phyloP scores from a whole-genome alignment of 2,113 vertebrate genomes.

The Potamarius usumacintae region DNA sequence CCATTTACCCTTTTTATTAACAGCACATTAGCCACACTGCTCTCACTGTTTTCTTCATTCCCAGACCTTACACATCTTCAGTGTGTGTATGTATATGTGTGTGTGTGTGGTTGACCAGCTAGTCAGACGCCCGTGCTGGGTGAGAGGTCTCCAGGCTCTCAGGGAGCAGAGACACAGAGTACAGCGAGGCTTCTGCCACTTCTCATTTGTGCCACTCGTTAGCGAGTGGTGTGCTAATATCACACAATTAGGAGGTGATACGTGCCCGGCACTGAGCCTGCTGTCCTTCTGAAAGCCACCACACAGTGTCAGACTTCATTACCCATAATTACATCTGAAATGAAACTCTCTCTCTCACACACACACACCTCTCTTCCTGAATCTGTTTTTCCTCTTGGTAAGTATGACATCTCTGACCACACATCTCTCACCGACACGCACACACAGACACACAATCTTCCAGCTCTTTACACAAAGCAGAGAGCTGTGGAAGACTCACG shows the following conservation, averaged over 20 bases:
- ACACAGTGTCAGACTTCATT: conserved; percentile 59
- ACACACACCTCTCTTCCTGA: not conserved
- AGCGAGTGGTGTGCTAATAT: conserved; percentile 17
- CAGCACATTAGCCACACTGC: not conserved
- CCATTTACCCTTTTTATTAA: not conserved
- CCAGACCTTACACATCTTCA: not conserved
- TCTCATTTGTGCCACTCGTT: conserved; percentile 12
- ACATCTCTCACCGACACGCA: not conserved
- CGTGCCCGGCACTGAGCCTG: not conserved
- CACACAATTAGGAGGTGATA: conserved; percentile 13
- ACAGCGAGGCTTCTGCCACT: conserved; percentile 24
- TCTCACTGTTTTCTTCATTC: not conserved
- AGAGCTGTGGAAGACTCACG: not conserved
- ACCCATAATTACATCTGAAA: conserved; percentile 61
- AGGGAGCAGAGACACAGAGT: not conserved
- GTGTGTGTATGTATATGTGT: not conserved
- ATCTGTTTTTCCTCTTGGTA: not conserved
- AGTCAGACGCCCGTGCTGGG: not conserved
- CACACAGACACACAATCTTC: conserved; percentile 6
- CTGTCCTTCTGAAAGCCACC: conserved; percentile 19
- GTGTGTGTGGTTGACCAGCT: not conserved
- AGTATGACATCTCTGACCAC: not conserved
- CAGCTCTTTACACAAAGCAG: not conserved
- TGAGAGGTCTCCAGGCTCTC: not conserved
- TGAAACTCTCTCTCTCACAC: conserved; percentile 15